A percentile compares a stretch with the other conserved stretches of the same genome.
Conservation (phyloP, 2,888 invertebrate species). For the Venusia cambrica region DNA sequence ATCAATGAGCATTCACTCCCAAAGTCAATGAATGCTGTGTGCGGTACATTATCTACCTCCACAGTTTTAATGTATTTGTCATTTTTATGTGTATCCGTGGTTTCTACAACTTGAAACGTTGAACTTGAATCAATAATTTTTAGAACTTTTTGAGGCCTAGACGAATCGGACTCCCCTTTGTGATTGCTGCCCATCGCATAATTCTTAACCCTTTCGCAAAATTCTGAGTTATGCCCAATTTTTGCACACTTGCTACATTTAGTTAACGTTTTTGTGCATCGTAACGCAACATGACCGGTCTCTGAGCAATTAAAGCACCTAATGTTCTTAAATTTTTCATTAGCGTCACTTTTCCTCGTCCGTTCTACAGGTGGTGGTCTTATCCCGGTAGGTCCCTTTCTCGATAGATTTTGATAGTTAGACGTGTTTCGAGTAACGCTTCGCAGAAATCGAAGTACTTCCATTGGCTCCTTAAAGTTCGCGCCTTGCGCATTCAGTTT, state of each 20-base stretch:
- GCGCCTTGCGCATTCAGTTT: conserved; percentile 1
- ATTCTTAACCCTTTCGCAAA: too few species aligned
- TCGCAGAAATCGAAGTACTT: background rate
- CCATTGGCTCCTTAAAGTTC: background rate
- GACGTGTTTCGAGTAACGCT: background rate
- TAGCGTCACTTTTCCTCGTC: background rate
- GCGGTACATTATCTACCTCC: background rate
- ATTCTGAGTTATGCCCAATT: background rate
- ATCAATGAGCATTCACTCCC: background rate
- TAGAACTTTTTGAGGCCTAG: too few species aligned
- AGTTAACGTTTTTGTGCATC: background rate
- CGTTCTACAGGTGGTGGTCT: too few species aligned
- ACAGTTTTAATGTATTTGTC: too few species aligned
- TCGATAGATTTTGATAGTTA: background rate
- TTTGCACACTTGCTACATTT: background rate
- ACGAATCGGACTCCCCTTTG: too few species aligned
- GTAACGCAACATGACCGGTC: background rate
- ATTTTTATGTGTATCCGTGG: too few species aligned
- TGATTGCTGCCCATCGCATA: too few species aligned
- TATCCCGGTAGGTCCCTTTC: background rate
- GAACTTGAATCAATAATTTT: too few species aligned
- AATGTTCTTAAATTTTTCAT: background rate
- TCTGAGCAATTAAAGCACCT: background rate
- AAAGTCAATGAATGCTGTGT: background rate
- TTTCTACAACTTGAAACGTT: too few species aligned